A percentile compares a stretch with the other conserved stretches of the same genome.
Conservation (phyloP, 35 echinoderm and acorn worm genomes). For the Anneissia japonica region DNA sequence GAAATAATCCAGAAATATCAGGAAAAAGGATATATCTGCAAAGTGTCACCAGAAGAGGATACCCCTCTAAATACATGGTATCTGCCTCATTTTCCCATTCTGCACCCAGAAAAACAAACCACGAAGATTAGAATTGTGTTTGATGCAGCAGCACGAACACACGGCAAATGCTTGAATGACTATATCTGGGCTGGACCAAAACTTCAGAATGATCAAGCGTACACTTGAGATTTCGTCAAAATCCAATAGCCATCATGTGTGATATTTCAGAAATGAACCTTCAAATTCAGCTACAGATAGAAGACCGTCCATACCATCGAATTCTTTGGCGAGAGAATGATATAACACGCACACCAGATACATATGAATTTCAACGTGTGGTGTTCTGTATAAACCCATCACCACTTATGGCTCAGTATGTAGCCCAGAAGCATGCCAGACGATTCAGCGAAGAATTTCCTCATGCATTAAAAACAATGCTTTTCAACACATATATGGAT, state of each 20-base stretch:
- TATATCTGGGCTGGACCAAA: conserved; percentile 10
- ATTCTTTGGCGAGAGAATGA: not conserved
- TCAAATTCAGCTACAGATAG: not conserved
- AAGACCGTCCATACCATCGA: not conserved
- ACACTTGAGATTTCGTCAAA: not conserved
- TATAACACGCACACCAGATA: not conserved
- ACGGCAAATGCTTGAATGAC: not conserved
- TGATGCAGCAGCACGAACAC: not conserved
- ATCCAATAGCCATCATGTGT: conserved; percentile 23
- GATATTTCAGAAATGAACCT: conserved; percentile 26
- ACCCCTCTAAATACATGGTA: not conserved
- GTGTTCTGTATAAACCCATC: conserved; percentile 11
- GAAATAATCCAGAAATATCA: too few species aligned
- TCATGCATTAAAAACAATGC: not conserved
- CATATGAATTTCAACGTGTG: conserved; percentile 9
- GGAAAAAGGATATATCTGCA: too few species aligned
- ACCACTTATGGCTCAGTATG: conserved; percentile 5
- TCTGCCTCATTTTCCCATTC: conserved; percentile 10
- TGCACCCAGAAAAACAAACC: not conserved
- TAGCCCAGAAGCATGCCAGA: not conserved
- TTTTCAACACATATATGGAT: conserved; percentile 1
- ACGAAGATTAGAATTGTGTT: not conserved
- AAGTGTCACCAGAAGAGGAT: too few species aligned
- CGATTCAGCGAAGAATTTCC: too few species aligned
- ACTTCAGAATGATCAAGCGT: not conserved